A percentile compares a stretch with the other conserved stretches of the same genome.
phyloP scores from a whole-genome alignment of 2,113 vertebrate species.

The Thoracochromis brauschi region DNA sequence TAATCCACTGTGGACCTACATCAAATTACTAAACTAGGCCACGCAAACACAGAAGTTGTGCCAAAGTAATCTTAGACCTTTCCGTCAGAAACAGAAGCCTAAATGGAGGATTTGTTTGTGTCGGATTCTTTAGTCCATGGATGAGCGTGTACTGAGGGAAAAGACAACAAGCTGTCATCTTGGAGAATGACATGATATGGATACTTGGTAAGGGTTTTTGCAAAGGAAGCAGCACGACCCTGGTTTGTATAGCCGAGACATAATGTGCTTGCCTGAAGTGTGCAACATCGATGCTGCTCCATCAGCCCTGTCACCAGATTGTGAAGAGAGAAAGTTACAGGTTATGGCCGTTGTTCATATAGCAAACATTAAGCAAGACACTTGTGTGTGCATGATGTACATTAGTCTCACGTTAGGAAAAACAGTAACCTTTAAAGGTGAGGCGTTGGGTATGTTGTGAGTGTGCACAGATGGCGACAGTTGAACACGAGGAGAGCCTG shows the following conservation, averaged over 20 bases:
- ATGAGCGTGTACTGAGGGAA: not conserved
- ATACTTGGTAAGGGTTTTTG: not conserved
- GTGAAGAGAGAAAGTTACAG: not conserved
- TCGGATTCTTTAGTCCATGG: not conserved
- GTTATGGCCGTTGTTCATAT: constrained; percentile 34
- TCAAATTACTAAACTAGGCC: not conserved
- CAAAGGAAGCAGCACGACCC: constrained; percentile 3
- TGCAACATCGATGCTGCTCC: constrained; percentile 22
- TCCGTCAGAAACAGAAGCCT: not conserved
- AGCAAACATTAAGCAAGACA: constrained; percentile 1
- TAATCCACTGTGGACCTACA: not conserved
- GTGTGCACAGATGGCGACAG: not conserved
- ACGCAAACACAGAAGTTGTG: not conserved
- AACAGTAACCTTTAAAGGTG: not conserved
- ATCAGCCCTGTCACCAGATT: constrained; percentile 31
- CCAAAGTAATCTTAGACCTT: not conserved
- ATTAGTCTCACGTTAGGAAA: not conserved
- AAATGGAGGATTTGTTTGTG: not conserved
- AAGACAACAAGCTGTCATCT: not conserved
- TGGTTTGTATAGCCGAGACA: constrained; percentile 21
- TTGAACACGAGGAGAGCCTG: not conserved
- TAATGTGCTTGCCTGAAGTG: not conserved
- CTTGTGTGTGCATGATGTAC: not conserved
- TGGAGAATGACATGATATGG: not conserved
- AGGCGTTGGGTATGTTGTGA: not conserved